phyloP scores from a whole-genome alignment of 2,113 vertebrate species.

The Ondatra zibethicus region DNA sequence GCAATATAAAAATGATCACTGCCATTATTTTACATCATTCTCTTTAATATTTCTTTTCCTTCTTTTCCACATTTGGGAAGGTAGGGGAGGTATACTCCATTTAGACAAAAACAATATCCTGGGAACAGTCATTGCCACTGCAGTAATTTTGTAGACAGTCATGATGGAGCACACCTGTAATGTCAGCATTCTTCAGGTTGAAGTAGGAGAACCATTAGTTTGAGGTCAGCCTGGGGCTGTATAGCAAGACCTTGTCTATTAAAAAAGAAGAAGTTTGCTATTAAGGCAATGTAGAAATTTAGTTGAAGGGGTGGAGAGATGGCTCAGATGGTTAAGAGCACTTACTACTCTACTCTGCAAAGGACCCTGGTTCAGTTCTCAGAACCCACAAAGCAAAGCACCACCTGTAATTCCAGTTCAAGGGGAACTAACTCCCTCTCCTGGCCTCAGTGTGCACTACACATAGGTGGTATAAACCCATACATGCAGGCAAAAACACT shows the following conservation, averaged over 20 bases:
- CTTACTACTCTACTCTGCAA: background rate
- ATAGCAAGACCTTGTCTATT: background rate
- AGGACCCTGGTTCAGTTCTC: background rate
- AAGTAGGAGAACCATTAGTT: background rate
- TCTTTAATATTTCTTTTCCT: constrained; percentile 25
- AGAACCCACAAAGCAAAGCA: background rate
- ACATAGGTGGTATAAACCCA: background rate
- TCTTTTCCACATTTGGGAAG: constrained; percentile 47
- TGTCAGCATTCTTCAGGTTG: background rate
- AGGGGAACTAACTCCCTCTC: background rate
- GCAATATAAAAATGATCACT: background rate
- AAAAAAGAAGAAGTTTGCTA: background rate
- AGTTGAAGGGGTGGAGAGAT: constrained; percentile 8
- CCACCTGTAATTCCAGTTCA: background rate
- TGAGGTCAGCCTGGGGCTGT: background rate
- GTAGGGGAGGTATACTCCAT: background rate
- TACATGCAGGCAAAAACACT: background rate
- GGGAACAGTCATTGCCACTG: constrained; percentile 25
- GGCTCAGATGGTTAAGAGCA: background rate
- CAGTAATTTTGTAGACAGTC: background rate
- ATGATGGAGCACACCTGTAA: background rate
- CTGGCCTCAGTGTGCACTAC: background rate
- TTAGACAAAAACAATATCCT: constrained; percentile 58
- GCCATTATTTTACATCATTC: constrained; percentile 16
- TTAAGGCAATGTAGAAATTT: constrained; percentile 29